phyloP scores from a whole-genome alignment of 2,797 vertebrate species.

The Rhinella marina region DNA sequence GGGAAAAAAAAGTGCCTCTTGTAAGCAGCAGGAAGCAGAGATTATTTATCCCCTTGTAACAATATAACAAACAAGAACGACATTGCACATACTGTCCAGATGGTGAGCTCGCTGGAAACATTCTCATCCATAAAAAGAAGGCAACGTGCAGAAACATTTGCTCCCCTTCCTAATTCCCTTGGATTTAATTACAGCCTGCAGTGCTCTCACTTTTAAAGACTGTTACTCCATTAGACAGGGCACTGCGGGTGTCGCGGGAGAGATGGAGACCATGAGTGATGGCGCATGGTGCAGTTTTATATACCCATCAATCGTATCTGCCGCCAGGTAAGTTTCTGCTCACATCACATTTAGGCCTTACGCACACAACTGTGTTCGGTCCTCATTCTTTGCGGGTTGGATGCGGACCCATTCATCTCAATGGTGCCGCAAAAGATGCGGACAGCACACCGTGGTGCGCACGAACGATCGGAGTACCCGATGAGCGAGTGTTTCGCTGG shows the following conservation, averaged over 20 bases:
- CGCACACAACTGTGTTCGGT: no score
- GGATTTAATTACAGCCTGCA: slow-evolving; percentile 60
- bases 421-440: no score
- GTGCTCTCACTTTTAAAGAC: slow-evolving; percentile 49
- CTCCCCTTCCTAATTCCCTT: slow-evolving; percentile 49
- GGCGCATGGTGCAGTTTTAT: no score
- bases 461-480: no score
- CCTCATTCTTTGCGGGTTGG: no score
- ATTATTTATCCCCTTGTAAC: slow-evolving; percentile 63
- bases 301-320: background rate
- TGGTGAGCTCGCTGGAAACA: slow-evolving; percentile 62
- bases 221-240: slow-evolving; percentile 49
- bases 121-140: slow-evolving; percentile 64
- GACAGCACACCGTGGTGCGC: no score
- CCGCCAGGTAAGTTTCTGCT: background rate
- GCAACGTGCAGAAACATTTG: slow-evolving; percentile 58
- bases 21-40: slow-evolving; percentile 59
- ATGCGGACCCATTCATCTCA: no score
- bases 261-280: background rate
- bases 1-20: slow-evolving; percentile 59
- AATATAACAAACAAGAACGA: slow-evolving; percentile 59
- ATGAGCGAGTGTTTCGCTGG: no score
- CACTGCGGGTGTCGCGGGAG: background rate
- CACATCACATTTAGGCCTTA: no score
- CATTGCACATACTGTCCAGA: slow-evolving; percentile 66